phyloP scores from a whole-genome alignment of 1,140 invertebrate species.

The Drosophila nikananu region DNA sequence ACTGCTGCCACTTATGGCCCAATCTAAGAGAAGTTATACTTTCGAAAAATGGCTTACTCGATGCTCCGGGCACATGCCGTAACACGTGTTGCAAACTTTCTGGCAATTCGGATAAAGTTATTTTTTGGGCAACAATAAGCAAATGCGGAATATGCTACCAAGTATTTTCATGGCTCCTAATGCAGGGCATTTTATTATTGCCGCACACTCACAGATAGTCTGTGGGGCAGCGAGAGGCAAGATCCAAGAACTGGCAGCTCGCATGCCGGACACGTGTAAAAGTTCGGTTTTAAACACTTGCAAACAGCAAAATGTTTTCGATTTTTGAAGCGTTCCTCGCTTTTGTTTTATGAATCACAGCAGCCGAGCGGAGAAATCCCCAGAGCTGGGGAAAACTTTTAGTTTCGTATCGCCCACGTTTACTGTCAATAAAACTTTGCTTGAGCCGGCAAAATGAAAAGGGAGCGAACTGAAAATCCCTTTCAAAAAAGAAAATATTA shows the following conservation, averaged over 20 bases:
- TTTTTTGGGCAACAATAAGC: conserved; percentile 56
- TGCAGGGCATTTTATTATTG: conserved; percentile 51
- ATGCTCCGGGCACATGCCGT: conserved; percentile 33
- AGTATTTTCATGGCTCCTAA: conserved; percentile 61
- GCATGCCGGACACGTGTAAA: conserved; percentile 80
- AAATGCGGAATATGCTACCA: conserved; percentile 54
- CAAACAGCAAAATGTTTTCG: conserved; percentile 71
- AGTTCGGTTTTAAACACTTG: conserved; percentile 79
- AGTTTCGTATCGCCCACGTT: conserved; percentile 76
- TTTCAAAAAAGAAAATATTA: conserved; percentile 21
- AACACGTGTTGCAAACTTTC: conserved; percentile 62
- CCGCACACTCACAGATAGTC: conserved; percentile 5
- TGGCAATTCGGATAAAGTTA: conserved; percentile 55
- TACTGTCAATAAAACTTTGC: conserved; percentile 82
- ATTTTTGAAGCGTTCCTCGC: conserved; percentile 57
- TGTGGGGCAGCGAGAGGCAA: not conserved
- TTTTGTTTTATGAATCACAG: conserved; percentile 77
- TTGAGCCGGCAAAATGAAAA: conserved; percentile 60
- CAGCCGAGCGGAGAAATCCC: conserved; percentile 55
- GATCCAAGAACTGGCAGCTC: conserved; percentile 34
- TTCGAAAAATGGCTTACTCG: conserved; percentile 45
- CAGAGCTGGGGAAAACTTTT: conserved; percentile 71
- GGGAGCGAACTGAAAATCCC: conserved; percentile 22
- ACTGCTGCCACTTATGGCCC: conserved; percentile 48
- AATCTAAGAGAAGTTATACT: conserved; percentile 53